These are phyloP conservation scores for Blera fallax DNA, from an alignment of 2,888 invertebrate species.

Conservation along the genomic window DNA sequence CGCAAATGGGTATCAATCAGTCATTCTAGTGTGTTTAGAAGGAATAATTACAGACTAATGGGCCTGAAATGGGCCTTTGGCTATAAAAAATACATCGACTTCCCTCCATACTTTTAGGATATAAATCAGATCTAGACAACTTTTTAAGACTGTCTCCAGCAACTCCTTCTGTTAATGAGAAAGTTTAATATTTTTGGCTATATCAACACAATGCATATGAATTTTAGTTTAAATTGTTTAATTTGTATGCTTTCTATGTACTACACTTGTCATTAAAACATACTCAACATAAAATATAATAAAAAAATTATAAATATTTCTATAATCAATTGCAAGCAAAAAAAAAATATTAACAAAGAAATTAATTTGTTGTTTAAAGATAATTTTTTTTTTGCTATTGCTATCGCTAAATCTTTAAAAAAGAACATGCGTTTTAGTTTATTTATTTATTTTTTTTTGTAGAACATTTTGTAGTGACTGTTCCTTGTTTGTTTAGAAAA, in stretches of 20 bases:
- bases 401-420: conserved; percentile 33
- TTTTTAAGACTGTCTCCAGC: too few relatives aligned
- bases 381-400: not conserved
- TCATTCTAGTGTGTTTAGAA: too few relatives aligned
- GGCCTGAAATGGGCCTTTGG: too few relatives aligned
- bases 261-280: not conserved
- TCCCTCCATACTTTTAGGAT: too few relatives aligned
- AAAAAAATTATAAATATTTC: not conserved
- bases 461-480: not conserved
- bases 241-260: not conserved
- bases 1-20: too few relatives aligned
- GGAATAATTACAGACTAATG: too few relatives aligned
- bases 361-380: not conserved
- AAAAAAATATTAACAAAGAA: not conserved
- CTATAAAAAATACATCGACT: too few relatives aligned
- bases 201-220: not conserved
- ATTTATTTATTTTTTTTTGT: not conserved
- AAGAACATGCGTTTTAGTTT: conserved; percentile 6
- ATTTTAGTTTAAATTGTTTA: not conserved
- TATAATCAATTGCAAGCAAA: not conserved
- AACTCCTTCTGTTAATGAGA: too few relatives aligned
- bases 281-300: not conserved
- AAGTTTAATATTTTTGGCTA: not conserved
- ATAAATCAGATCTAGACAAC: too few relatives aligned
- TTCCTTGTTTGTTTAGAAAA: not conserved